Base-by-base conservation (phyloP, 2,113 vertebrate genomes). In the Laticauda laticaudata region DNA sequence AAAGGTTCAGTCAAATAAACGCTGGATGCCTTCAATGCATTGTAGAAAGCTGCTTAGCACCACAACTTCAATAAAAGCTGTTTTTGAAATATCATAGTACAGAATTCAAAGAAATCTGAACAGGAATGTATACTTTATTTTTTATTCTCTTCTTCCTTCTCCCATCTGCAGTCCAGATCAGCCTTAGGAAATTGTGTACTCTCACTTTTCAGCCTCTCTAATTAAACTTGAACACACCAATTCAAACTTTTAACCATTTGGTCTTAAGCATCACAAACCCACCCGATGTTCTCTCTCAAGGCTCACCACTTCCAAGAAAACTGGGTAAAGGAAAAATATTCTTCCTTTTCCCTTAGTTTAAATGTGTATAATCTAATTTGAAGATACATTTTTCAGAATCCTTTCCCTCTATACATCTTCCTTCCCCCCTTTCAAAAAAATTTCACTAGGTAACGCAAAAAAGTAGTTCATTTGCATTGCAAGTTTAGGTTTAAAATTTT, bases 401-500 rank as follows among this genome's bases (percentile, higher is more conserved):
- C 24, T 21, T 15, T 81, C 75, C 75, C 18, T 81, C 75, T 81
- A 3, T 1, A 21, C 21, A 56, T 43, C 21, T 57, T 57, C 39
- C 10, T 4, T 3, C 24, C 53, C 14, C 48, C 0, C 23, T 10
- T 3, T 43, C 75, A 43, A 81, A 18, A 34, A 15, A 54, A 88
- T 88, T 34, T 14, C 34, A 55, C 51, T 29, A 75, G 4, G 54
- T 21, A 96, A 43, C 26, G 45, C 21, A 55, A 61, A 90, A 93
- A 96, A 96, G 6, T 92, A 90, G 94, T 89, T 93, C 89, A 55
- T 85, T 89, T 90, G 89, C 89, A 92, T 55, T 86, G 8, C 64
- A 0, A 93, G 95, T 94, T 95, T 95, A 94, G 94, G 95, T 90
- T 91, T 91, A 95, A 93, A 94, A 96, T 97, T 95, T 96, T 85